These are phyloP conservation scores for Neopelma chrysocephalum DNA, from an alignment of 2,797 vertebrate genomes.

Conservation along the genomic window DNA sequence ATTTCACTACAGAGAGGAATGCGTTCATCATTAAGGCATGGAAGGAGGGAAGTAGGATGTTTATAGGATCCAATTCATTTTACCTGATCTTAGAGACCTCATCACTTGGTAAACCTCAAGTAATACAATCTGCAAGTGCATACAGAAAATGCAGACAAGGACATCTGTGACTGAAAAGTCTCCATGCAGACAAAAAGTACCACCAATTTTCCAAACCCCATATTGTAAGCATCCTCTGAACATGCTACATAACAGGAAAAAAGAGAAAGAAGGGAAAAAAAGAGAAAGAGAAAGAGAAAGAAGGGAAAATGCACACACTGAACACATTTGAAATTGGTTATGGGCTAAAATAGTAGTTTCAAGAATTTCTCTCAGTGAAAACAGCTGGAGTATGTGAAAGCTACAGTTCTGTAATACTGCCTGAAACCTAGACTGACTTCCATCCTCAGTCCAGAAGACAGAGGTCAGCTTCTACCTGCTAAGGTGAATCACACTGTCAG, in stretches of 20 bases:
- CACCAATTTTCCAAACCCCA: neutral
- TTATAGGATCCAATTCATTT: neutral
- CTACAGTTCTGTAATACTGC: neutral
- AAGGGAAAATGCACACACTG: neutral
- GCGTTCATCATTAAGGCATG: constrained; percentile 12
- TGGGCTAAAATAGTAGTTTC: neutral
- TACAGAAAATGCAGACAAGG: neutral
- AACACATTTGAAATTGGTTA: neutral
- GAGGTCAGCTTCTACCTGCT: neutral
- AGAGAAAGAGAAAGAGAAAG: neutral
- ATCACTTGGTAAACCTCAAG: neutral
- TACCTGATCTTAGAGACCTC: neutral
- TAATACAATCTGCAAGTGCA: neutral
- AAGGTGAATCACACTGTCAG: neutral
- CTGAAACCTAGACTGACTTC: neutral
- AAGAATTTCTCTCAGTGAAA: neutral
- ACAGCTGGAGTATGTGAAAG: neutral
- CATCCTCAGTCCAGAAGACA: neutral
- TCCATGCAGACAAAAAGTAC: neutral
- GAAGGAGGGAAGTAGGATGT: constrained; percentile 8
- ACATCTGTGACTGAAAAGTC: neutral
- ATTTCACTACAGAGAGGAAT: constrained; percentile 6
- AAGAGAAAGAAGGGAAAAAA: neutral
- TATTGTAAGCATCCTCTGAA: neutral
- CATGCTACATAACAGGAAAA: neutral